Evolutionary conservation across 2,797 vertebrate species (phyloP), one percentile per base, ranked within the genome.

Genomic region (Acrossocheilus fasciatus): DNA sequence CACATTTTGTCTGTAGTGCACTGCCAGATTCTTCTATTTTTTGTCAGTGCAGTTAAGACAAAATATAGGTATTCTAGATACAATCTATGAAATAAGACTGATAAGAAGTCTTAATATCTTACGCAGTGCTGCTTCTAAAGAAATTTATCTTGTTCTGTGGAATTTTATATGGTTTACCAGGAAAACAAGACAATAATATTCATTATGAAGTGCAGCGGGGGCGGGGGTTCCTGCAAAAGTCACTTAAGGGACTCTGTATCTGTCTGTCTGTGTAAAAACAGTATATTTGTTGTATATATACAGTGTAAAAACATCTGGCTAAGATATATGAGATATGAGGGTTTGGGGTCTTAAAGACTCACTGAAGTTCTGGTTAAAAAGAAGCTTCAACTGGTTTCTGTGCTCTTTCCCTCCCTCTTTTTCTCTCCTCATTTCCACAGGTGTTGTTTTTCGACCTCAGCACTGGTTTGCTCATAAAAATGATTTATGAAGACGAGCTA

Each of bases 391-490:
- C 52, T 5, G 26, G 64, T 81, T 39, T 43, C n/a, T 64, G 52
- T 4, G 36, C 66, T 34, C n/a, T 82, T 82, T 78, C 26, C 39
- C 84, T 57, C 72, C 45, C 68, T 69, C 11, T 54, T 77, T 34
- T 15, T 15, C n/a, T 59, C 57, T 78, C 8, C 54, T 82, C 36
- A 26, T 70, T 87, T 79, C 34, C 72, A 75, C 73, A 83, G 73
- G 73, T 77, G 57, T 34, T 82, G 8, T 54, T 70, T 73, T 45
- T 62, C 8, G 20, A 54, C 7, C 17, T 69, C 62, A 15, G 47
- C n/a, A 52, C n/a, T 50, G 62, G 74, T 39, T 26, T 66, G 43
- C 82, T 68, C 59, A 41, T 84, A 76, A 84, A 84, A 66, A 76
- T 76, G 74, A 84, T 77, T 84, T 77, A 84, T 77, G 47, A 54